These are phyloP conservation scores for Carettochelys insculpta DNA, from an alignment of 2,113 vertebrate genomes.

Conservation along the genomic window DNA sequence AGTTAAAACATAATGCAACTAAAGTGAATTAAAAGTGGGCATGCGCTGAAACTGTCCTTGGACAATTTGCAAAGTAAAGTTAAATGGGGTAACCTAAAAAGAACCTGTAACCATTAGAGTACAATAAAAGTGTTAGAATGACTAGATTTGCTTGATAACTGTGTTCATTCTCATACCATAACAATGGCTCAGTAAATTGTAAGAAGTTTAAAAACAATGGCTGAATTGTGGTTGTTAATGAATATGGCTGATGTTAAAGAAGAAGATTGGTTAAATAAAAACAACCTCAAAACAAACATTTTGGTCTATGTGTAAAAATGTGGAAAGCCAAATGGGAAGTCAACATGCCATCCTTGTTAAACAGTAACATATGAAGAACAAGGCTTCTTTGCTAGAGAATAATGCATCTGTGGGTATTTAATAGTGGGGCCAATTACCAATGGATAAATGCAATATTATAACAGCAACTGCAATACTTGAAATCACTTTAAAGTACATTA, in stretches of 20 bases:
- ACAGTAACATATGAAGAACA: not conserved
- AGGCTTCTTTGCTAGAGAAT: not conserved
- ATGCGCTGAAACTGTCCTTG: not conserved
- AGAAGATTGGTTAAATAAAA: not conserved
- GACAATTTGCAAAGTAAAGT: not conserved
- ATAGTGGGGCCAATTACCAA: not conserved
- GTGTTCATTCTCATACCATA: not conserved
- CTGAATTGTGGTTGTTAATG: not conserved
- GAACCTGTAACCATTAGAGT: not conserved
- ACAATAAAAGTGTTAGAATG: not conserved
- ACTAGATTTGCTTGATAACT: not conserved
- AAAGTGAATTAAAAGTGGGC: not conserved
- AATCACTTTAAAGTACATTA: not conserved
- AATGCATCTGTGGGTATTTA: not conserved
- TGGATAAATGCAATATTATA: not conserved
- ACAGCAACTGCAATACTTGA: not conserved
- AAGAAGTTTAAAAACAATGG: not conserved
- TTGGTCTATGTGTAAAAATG: not conserved
- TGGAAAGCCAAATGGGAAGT: not conserved
- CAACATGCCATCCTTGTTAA: not conserved
- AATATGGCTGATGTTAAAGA: not conserved
- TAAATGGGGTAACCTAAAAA: not conserved
- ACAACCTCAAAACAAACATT: not conserved
- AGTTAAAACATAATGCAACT: not conserved
- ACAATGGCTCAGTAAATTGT: not conserved